These are phyloP conservation scores for Nasonovia ribisnigri DNA, from an alignment of 2,888 invertebrate genomes.

Conservation along the genomic window DNA sequence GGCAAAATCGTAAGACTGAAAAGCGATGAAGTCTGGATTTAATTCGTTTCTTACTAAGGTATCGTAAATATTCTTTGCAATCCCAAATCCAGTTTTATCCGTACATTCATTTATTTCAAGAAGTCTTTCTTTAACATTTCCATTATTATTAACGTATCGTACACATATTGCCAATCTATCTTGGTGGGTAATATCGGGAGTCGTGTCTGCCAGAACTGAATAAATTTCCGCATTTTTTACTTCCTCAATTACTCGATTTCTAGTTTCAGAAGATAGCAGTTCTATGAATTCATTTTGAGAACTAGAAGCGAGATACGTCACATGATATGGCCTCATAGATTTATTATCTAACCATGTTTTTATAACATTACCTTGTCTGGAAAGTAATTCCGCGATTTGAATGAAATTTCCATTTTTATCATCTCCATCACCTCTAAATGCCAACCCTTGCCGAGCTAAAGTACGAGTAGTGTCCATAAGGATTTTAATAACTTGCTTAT, in stretches of 20 bases:
- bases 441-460: conserved; percentile 31
- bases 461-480: conserved; percentile 7
- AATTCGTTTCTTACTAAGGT: conserved; percentile 38
- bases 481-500: conserved; percentile 38
- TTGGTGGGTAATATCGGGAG: conserved; percentile 19
- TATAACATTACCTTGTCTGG: background rate
- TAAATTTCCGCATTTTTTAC: conserved; percentile 38
- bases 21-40: conserved; percentile 43
- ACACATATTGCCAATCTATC: conserved; percentile 39
- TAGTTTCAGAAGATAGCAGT: conserved; percentile 23
- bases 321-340: conserved; percentile 34
- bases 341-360: conserved; percentile 30
- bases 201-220: conserved; percentile 51
- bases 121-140: conserved; percentile 25
- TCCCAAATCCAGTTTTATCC: conserved; percentile 54
- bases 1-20: conserved; percentile 54
- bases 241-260: background rate
- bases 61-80: conserved; percentile 45
- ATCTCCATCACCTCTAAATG: conserved; percentile 4
- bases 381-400: conserved; percentile 30
- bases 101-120: conserved; percentile 39
- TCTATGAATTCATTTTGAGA: conserved; percentile 45
- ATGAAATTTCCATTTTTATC: conserved; percentile 38
- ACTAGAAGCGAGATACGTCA: conserved; percentile 5
- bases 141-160: conserved; percentile 31